These are phyloP conservation scores for Poecilus cupreus DNA, from an alignment of 2,888 invertebrate species.

Conservation along the genomic window DNA sequence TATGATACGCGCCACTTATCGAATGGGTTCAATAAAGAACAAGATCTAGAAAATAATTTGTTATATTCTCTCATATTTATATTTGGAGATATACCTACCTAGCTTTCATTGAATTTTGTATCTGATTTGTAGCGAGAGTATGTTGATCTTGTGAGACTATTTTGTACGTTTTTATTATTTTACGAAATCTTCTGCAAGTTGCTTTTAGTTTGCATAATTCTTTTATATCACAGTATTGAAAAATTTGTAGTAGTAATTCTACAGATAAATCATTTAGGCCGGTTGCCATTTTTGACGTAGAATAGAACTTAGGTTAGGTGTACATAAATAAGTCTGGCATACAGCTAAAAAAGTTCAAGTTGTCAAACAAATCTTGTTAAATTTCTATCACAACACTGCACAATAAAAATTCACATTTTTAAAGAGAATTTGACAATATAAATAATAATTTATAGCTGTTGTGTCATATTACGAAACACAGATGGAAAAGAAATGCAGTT, in stretches of 20 bases:
- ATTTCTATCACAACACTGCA: no score
- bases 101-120: conserved; percentile 59
- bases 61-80: background rate
- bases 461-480: no score
- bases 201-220: conserved; percentile 40
- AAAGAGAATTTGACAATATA: no score
- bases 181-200: conserved; percentile 46
- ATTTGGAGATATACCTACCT: no score
- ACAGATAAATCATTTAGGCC: conserved; percentile 28
- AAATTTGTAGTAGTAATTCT: conserved; percentile 49
- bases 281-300: conserved; percentile 28
- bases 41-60: conserved; percentile 64
- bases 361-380: no score
- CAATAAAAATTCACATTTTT: no score
- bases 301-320: background rate
- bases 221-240: conserved; percentile 45
- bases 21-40: conserved; percentile 68
- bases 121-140: conserved; percentile 63
- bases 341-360: no score
- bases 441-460: no score
- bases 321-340: no score
- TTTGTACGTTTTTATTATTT: conserved; percentile 29
- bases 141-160: conserved; percentile 11
- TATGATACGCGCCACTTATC: conserved; percentile 71
- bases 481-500: no score